Evolutionary conservation across 2,797 vertebrate species (phyloP), one percentile per base, ranked within the genome.

Genomic region (Corythornis leucogaster): DNA sequence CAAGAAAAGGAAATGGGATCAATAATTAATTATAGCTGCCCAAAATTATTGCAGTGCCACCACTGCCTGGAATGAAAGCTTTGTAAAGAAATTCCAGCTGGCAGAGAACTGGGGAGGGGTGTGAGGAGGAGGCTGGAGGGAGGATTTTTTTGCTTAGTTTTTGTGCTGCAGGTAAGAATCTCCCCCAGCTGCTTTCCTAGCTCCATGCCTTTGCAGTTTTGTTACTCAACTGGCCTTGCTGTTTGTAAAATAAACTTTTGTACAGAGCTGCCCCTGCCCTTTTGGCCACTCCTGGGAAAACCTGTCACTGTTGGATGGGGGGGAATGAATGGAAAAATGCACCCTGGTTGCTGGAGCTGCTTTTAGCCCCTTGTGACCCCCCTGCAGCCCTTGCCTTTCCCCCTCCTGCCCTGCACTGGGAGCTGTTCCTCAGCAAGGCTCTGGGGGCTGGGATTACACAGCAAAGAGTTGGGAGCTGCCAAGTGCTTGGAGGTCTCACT

Each of bases 201-300:
- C 45, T 96, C 95, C 95, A 63, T 73, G 80, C 33, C 40, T 57
- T 94, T 96, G 95, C 94, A 97, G 81, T 96, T 95, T 95, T 96
- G 94, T 96, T 95, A 94, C 83, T 91, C 83, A 50, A 69, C 92
- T 95, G 88, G 85, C 95, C 91, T 78, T 66, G 89, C 91, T 91
- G 80, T 96, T 97, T 93, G 80, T 96, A 97, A 96, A 94, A 97
- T 93, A 96, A 95, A 95, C 86, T 97, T 98, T 97, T 97, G 97
- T 98, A 97, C 83, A 91, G 95, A 97, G 62, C 86, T 91, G 78
- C 83, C 86, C 58, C 64, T 35, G 81, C 93, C 94, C 62, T 90
- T 97, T 95, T 97, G 90, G 97, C 94, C 96, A 24, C 73, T 55
- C 81, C 86, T 93, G 88, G 59, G 84, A 83, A 83, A 81, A 80